These are phyloP conservation scores for Enteromius treurensis DNA, from an alignment of 2,797 vertebrate genomes.

Conservation along the genomic window DNA sequence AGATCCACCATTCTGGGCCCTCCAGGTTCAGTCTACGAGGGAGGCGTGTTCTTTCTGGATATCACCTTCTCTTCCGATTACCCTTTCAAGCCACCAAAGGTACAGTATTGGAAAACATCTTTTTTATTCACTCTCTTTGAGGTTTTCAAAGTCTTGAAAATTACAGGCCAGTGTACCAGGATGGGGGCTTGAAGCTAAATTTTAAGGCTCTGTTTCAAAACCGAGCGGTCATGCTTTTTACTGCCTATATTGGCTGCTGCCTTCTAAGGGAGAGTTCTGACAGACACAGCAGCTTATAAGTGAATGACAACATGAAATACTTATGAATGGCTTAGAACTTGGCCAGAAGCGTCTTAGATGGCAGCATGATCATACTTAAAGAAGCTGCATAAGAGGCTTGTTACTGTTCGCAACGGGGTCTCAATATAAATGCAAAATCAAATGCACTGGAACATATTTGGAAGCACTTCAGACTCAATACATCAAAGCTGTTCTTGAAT, in stretches of 20 bases:
- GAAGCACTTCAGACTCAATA: conserved; percentile 16
- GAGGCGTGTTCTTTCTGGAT: conserved; percentile 89
- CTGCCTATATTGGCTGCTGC: neutral
- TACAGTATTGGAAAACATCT: conserved; percentile 58
- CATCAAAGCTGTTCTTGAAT: conserved; percentile 15
- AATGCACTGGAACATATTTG: conserved; percentile 11
- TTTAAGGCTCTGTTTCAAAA: neutral
- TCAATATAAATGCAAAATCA: conserved; percentile 12
- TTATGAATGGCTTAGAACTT: neutral
- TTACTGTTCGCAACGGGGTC: neutral
- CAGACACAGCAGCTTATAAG: neutral
- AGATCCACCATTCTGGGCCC: conserved; percentile 88
- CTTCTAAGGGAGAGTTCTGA: conserved; percentile 6
- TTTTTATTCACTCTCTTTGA: neutral
- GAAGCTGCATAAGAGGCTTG: neutral
- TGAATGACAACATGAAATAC: neutral
- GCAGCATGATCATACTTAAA: neutral
- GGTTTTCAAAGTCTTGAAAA: neutral
- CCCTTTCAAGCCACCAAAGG: conserved; percentile 92
- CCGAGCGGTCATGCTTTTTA: neutral
- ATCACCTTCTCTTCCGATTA: conserved; percentile 91
- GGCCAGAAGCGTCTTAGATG: neutral
- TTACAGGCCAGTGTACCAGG: neutral
- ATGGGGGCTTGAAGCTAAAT: neutral
- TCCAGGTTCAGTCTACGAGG: conserved; percentile 88